Percentiles rank a stretch among this genome's conserved stretches.
These are phyloP conservation scores for Gastracanthus pulcherrimus DNA, from an alignment of 2,888 invertebrate species.

Conservation along the genomic window DNA sequence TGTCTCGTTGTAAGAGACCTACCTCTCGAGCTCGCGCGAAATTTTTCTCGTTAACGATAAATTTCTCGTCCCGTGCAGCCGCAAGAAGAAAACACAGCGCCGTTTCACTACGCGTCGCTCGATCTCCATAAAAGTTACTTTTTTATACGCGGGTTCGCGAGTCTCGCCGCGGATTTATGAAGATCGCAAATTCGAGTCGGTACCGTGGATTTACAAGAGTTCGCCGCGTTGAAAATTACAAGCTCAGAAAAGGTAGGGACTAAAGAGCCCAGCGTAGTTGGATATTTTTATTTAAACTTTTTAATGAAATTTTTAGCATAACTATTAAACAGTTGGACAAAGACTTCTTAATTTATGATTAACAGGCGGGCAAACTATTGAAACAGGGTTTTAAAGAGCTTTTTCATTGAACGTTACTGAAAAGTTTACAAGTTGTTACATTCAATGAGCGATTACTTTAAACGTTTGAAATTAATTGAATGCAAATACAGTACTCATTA, in stretches of 20 bases:
- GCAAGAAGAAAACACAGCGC: background rate
- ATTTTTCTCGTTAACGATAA: slow-evolving; percentile 42
- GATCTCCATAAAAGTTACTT: slow-evolving; percentile 52
- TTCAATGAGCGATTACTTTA: no score
- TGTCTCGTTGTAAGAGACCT: no score
- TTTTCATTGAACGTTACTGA: no score
- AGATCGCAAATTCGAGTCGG: slow-evolving; percentile 38
- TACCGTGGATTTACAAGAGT: slow-evolving; percentile 21
- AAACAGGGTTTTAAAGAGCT: no score
- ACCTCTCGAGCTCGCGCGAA: slow-evolving; percentile 1
- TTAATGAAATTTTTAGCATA: slow-evolving; percentile 41
- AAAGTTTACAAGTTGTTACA: no score
- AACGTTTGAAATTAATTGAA: no score
- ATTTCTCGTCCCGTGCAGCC: slow-evolving; percentile 29
- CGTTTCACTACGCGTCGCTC: background rate
- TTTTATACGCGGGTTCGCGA: slow-evolving; percentile 23
- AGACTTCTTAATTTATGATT: slow-evolving; percentile 32
- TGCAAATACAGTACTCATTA: no score
- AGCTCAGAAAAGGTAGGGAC: background rate
- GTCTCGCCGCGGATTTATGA: slow-evolving; percentile 43
- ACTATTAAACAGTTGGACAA: slow-evolving; percentile 35
- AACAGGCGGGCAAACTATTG: no score
- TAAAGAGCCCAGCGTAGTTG: background rate
- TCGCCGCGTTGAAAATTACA: slow-evolving; percentile 26
- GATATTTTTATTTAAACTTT: slow-evolving; percentile 39